Evolutionary conservation across 2,113 vertebrate genomes (phyloP).

Genomic region (Saguinus midas): DNA sequence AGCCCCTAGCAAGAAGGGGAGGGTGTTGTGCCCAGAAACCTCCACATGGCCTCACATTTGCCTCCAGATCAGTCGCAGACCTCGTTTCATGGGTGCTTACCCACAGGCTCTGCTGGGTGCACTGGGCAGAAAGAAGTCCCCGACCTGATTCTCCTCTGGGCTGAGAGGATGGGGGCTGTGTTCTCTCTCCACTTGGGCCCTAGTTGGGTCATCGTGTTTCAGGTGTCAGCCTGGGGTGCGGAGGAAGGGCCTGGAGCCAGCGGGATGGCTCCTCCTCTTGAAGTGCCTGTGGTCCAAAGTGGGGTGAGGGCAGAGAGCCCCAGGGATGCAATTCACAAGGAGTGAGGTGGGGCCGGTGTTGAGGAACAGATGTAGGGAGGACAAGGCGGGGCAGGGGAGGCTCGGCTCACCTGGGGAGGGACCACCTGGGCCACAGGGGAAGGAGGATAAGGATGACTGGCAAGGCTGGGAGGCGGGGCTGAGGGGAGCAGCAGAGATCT

Average conservation of each 20-base stretch:
- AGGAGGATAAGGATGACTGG: not conserved
- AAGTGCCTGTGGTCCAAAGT: not conserved
- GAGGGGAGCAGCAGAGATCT: not conserved
- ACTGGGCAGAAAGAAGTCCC: not conserved
- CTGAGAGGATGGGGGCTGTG: not conserved
- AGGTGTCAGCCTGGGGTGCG: not conserved
- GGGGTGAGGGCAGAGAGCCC: not conserved
- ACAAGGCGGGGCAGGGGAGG: not conserved
- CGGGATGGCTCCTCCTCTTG: not conserved
- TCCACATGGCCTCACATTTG: accelerated
- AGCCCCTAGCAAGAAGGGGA: not conserved
- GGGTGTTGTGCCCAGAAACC: not conserved
- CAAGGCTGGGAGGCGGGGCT: too few species aligned
- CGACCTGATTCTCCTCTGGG: not conserved
- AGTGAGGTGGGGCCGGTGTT: too few species aligned
- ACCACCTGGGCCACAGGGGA: not conserved
- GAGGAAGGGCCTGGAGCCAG: not conserved
- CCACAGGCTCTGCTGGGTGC: not conserved
- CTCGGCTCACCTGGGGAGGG: not conserved
- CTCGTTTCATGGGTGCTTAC: not conserved
- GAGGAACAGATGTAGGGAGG: too few species aligned
- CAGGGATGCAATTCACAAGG: accelerated
- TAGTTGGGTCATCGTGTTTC: not conserved
- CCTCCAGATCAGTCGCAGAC: not conserved
- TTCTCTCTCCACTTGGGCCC: not conserved